These are phyloP conservation scores for Echinarachnius parma DNA, from an alignment of 53 echinoderm and acorn worm genomes.

Conservation along the genomic window DNA sequence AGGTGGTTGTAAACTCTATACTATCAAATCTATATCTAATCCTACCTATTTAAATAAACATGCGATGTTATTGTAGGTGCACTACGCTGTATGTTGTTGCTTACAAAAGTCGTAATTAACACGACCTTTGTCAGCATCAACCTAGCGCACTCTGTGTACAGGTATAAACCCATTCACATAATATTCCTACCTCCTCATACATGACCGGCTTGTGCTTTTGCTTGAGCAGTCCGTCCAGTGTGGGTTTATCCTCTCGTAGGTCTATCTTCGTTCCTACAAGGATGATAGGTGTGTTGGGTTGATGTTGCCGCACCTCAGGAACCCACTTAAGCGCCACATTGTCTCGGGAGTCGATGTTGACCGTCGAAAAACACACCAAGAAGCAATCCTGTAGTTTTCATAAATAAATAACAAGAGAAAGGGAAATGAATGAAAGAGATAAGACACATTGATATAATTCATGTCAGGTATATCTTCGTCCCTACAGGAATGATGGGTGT, in stretches of 20 bases:
- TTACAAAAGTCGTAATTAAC: too few relatives aligned
- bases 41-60: too few relatives aligned
- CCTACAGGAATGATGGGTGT: constrained; percentile 40
- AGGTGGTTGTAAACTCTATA: constrained; percentile 13
- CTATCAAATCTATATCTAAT: too few relatives aligned
- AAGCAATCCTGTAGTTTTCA: constrained; percentile 16
- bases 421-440: background rate
- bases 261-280: constrained; percentile 37
- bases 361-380: constrained; percentile 34
- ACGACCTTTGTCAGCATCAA: too few relatives aligned
- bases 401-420: background rate
- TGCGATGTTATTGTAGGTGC: too few relatives aligned
- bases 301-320: constrained; percentile 31
- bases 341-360: constrained; percentile 43
- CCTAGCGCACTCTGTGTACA: too few relatives aligned
- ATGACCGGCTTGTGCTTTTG: constrained; percentile 34
- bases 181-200: constrained; percentile 28
- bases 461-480: constrained; percentile 34
- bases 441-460: background rate
- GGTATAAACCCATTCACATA: too few relatives aligned
- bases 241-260: constrained; percentile 24
- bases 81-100: too few relatives aligned
- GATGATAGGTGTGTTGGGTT: constrained; percentile 43
- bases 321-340: constrained; percentile 40
- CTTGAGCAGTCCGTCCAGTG: constrained; percentile 24